phyloP scores from a whole-genome alignment of 2,113 vertebrate genomes.

The Pao palembangensis region DNA sequence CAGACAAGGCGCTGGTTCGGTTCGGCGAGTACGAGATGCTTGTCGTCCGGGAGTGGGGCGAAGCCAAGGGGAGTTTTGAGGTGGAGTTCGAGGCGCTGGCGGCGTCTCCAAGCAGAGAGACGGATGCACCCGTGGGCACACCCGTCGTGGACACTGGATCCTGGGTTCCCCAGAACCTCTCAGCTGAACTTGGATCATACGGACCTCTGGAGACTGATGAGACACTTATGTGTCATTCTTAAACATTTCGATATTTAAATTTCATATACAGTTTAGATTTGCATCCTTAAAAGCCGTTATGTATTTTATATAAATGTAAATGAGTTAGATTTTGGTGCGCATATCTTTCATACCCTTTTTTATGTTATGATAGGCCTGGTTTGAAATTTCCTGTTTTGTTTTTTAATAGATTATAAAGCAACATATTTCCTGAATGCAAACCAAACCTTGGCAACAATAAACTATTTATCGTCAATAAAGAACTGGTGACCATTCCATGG shows the following conservation, averaged over 20 bases:
- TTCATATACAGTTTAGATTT: not conserved
- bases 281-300: no score
- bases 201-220: slow-evolving; percentile 60
- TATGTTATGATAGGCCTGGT: no score
- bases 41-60: slow-evolving; percentile 76
- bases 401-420: no score
- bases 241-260: not conserved
- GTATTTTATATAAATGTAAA: no score
- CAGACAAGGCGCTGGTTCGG: slow-evolving; percentile 74
- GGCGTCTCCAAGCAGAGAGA: slow-evolving; percentile 75
- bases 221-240: slow-evolving; percentile 8
- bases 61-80: slow-evolving; percentile 80
- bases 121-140: slow-evolving; percentile 30
- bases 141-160: slow-evolving; percentile 49
- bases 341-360: no score
- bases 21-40: slow-evolving; percentile 86
- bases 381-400: no score
- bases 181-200: not conserved
- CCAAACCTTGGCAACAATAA: no score
- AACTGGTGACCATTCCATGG: no score
- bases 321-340: no score
- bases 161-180: not conserved
- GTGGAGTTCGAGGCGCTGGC: slow-evolving; percentile 75
- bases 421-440: no score
- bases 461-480: no score